Evolutionary conservation across 2,888 invertebrate species (phyloP).

Genomic region (Ectobius pallidus): DNA sequence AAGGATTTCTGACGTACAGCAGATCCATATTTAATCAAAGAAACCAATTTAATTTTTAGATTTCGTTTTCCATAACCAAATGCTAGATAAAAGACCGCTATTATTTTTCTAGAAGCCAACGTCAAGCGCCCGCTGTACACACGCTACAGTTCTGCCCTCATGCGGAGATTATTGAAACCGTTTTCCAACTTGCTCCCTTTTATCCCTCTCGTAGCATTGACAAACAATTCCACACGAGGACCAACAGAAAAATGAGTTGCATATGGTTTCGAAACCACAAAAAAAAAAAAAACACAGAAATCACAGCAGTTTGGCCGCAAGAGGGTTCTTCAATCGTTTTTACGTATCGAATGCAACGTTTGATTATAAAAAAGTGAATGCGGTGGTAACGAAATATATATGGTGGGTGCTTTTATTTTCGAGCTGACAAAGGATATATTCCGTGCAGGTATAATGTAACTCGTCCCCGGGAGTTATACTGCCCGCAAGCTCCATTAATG

Average conservation of each 20-base stretch:
- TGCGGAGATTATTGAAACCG: constrained; percentile 5
- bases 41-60: no score
- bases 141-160: background rate
- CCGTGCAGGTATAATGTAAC: no score
- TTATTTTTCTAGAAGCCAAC: no score
- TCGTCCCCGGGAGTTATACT: no score
- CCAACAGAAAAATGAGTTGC: constrained; percentile 14
- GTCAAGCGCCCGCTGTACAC: no score
- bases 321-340: constrained; percentile 4
- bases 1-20: no score
- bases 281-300: constrained; percentile 13
- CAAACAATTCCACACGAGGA: constrained; percentile 2
- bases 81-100: no score
- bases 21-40: no score
- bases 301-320: constrained; percentile 15
- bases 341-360: background rate
- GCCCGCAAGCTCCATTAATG: no score
- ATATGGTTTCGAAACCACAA: constrained; percentile 18
- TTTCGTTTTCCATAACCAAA: no score
- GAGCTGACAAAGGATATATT: no score
- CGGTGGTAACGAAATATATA: background rate
- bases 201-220: background rate
- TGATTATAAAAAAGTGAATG: background rate
- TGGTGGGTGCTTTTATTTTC: no score
- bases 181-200: background rate